phyloP scores from a whole-genome alignment of 2,797 vertebrate genomes.

The Crocodylus rhombifer region DNA sequence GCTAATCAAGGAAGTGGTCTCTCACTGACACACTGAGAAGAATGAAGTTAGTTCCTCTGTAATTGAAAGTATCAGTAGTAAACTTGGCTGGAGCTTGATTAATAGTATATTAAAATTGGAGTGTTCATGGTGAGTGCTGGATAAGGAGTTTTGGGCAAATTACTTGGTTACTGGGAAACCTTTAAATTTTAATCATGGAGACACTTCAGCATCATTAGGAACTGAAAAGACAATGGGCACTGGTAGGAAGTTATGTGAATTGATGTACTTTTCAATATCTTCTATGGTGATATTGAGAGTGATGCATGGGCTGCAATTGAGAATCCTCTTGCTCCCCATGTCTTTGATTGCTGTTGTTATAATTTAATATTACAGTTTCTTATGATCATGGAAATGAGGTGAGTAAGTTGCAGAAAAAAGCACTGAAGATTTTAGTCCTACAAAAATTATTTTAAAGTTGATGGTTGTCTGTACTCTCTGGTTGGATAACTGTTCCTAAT shows the following conservation, averaged over 20 bases:
- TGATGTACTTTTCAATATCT: slow-evolving; percentile 78
- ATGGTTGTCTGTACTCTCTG: neutral
- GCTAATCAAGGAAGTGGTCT: slow-evolving; percentile 72
- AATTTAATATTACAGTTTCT: slow-evolving; percentile 79
- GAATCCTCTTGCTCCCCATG: slow-evolving; percentile 80
- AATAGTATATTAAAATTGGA: slow-evolving; percentile 86
- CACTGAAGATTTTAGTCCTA: slow-evolving; percentile 45
- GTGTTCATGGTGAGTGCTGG: slow-evolving; percentile 82
- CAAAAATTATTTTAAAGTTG: slow-evolving; percentile 52
- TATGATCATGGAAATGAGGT: slow-evolving; percentile 76
- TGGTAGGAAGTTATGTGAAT: slow-evolving; percentile 78
- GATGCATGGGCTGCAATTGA: slow-evolving; percentile 76
- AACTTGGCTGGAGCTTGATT: slow-evolving; percentile 87
- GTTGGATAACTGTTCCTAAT: neutral
- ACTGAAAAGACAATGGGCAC: slow-evolving; percentile 77
- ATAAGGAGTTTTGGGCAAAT: slow-evolving; percentile 86
- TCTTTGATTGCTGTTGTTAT: slow-evolving; percentile 85
- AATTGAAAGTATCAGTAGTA: slow-evolving; percentile 81
- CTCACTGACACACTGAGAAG: slow-evolving; percentile 54
- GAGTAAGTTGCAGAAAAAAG: slow-evolving; percentile 42
- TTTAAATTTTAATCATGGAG: slow-evolving; percentile 86
- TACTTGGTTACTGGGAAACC: slow-evolving; percentile 83
- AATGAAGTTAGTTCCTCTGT: slow-evolving; percentile 66
- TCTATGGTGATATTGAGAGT: slow-evolving; percentile 74
- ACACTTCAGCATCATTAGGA: slow-evolving; percentile 84